These are phyloP conservation scores for Bradysia coprophila DNA, from an alignment of 1,140 invertebrate genomes.

Conservation along the genomic window DNA sequence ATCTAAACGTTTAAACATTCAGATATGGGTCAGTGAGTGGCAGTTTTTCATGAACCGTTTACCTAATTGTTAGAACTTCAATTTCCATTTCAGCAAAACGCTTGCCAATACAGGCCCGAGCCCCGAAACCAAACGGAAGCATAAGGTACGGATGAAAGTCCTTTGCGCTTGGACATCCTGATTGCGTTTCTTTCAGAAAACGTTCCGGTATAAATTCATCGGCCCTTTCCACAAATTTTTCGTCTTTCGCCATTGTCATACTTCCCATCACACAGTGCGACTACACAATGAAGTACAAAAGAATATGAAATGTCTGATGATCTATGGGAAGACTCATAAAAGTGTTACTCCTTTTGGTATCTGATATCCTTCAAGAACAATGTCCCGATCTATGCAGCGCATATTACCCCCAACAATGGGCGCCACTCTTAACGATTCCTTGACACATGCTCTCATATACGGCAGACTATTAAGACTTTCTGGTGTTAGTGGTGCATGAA, in stretches of 20 bases:
- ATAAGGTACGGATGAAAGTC: slow-evolving; percentile 34
- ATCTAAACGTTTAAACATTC: not conserved
- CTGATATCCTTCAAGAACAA: slow-evolving; percentile 54
- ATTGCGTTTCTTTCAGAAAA: slow-evolving; percentile 51
- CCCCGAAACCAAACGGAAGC: slow-evolving; percentile 44
- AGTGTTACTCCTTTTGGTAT: slow-evolving; percentile 75
- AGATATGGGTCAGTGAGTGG: not conserved
- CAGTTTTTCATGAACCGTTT: slow-evolving; percentile 17
- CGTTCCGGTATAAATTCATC: too few species aligned
- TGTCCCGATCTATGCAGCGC: slow-evolving; percentile 51
- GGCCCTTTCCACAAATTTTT: slow-evolving; percentile 37
- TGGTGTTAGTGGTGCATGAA: slow-evolving; percentile 20
- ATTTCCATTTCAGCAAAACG: too few species aligned
- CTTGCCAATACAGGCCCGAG: slow-evolving; percentile 26
- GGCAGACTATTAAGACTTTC: slow-evolving; percentile 21
- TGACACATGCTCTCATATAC: slow-evolving; percentile 31
- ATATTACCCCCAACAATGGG: slow-evolving; percentile 71
- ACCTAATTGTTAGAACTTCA: slow-evolving; percentile 26
- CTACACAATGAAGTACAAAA: slow-evolving; percentile 17
- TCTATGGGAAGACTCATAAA: slow-evolving; percentile 13
- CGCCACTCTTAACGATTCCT: slow-evolving; percentile 51
- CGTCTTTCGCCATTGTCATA: slow-evolving; percentile 10
- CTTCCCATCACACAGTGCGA: slow-evolving; percentile 7
- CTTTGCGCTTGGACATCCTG: slow-evolving; percentile 13
- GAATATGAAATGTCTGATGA: not conserved